Evolutionary conservation across 2,797 vertebrate genomes (phyloP).

Genomic region (Sebastes steindachneri): DNA sequence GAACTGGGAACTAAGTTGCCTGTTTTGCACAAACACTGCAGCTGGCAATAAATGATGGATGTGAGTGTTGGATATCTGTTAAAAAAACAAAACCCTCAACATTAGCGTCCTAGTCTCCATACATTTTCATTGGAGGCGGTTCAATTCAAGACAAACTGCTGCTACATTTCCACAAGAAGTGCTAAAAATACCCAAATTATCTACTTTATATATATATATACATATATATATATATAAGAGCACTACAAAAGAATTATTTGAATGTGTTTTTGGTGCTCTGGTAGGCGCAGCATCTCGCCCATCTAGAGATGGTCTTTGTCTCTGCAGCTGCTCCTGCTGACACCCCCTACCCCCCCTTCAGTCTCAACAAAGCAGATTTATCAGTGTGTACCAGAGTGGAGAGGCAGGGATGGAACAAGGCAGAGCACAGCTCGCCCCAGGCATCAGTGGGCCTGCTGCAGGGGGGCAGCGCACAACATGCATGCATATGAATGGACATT

Average conservation of each 20-base stretch:
- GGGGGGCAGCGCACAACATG: conserved; percentile 9
- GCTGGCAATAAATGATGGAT: too few species aligned
- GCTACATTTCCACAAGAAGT: neutral
- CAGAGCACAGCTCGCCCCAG: conserved; percentile 7
- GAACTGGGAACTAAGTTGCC: too few species aligned
- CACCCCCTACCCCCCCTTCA: conserved; percentile 33
- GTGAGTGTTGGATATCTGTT: too few species aligned
- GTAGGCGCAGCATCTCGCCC: conserved; percentile 1
- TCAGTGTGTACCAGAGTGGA: conserved; percentile 42
- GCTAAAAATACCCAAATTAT: neutral
- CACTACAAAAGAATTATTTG: neutral
- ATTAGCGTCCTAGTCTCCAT: too few species aligned
- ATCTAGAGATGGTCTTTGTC: conserved; percentile 61
- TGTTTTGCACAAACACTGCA: too few species aligned
- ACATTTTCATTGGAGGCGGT: neutral
- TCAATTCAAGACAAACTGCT: neutral
- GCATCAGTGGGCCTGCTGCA: conserved; percentile 11
- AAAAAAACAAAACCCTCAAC: too few species aligned
- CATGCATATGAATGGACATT: conserved; percentile 67
- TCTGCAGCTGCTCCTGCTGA: conserved; percentile 55
- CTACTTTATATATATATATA: too few species aligned
- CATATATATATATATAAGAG: neutral
- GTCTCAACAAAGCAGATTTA: conserved; percentile 61
- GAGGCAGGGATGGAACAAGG: conserved; percentile 16
- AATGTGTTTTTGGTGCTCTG: neutral